Base-by-base conservation (phyloP, 2,113 vertebrate species). In the Nothoprocta pentlandii region DNA sequence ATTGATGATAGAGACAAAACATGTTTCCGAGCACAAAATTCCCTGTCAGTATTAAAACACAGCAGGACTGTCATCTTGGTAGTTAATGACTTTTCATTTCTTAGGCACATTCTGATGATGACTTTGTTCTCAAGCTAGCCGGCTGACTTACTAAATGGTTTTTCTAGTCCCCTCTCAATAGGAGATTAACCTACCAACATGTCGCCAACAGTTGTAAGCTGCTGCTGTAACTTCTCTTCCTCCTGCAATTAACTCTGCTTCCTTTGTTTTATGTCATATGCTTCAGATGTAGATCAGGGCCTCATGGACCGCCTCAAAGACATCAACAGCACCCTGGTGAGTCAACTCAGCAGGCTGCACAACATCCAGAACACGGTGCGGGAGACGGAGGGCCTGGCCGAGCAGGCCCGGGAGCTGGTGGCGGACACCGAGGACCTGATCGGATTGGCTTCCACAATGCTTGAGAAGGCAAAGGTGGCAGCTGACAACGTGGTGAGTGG, bases 311-410 rank as follows among this genome's bases (percentile, higher is more conserved):
- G 98, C 12, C 98, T 99, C 61, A 98, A 97, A 95, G 93, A 89
- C 96, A 98, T 99, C 95, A 99, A 99, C 95, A 98, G 74, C 97
- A 99, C 98, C 0, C 95, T 99, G 85, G 97, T 92, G 3, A 98
- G 98, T 56, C 99, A 99, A 82, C 99, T 99, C 85, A 98, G 98
- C 97, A 98, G 99, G 5, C 98, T 99, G 92, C 99, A 99, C 96
- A 99, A 97, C 96, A 99, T 99, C 93, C 98, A 98, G 76, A 97
- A 96, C 93, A 99, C 98, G 0, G 98, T 99, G 73, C 98, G 96
- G 44, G 97, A 98, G 92, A 99, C 98, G 0, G 98, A 98, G 70
- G 81, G 64, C 23, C 97, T 99, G 97, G 99, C 99, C 0, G 98
- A 98, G 53, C 98, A 97, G 42, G 99, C 99, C 2, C 98, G 98